phyloP scores from a whole-genome alignment of 2,797 vertebrate genomes.

The Anniella stebbinsi region DNA sequence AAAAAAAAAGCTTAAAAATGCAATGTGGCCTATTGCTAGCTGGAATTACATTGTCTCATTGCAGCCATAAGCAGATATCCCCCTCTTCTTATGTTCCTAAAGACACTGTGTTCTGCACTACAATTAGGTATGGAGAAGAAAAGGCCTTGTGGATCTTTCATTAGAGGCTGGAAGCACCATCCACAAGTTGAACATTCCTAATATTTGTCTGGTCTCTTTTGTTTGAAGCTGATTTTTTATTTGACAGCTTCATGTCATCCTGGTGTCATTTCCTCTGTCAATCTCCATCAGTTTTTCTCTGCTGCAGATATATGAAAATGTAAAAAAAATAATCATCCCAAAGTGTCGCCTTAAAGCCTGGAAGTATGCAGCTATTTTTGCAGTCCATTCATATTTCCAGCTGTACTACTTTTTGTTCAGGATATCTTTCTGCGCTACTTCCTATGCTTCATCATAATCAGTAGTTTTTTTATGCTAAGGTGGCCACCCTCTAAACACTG shows the following conservation, averaged over 20 bases:
- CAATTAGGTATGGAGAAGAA: neutral
- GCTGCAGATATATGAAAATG: constrained; percentile 44
- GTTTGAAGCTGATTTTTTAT: constrained; percentile 61
- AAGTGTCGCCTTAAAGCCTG: constrained; percentile 52
- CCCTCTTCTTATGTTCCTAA: constrained; percentile 13
- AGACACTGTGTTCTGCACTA: neutral
- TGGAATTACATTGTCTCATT: constrained; percentile 1
- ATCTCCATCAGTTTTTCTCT: constrained; percentile 51
- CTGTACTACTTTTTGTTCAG: constrained; percentile 31
- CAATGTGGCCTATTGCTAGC: neutral
- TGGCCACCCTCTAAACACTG: constrained; percentile 7
- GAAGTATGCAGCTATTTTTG: constrained; percentile 53
- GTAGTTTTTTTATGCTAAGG: neutral
- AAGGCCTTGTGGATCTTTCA: neutral
- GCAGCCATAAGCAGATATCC: neutral
- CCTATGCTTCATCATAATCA: neutral
- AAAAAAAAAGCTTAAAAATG: constrained; percentile 7
- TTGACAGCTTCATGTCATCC: constrained; percentile 61
- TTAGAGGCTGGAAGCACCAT: constrained; percentile 19
- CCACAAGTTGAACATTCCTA: constrained; percentile 36
- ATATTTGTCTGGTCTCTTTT: constrained; percentile 43
- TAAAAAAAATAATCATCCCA: constrained; percentile 59
- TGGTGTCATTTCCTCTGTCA: constrained; percentile 52
- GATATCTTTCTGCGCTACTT: neutral
- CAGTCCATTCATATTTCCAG: constrained; percentile 32